Percentiles rank a stretch among this genome's conserved stretches.
phyloP scores from a whole-genome alignment of 2,888 invertebrate genomes.

The Synergus japonicus region DNA sequence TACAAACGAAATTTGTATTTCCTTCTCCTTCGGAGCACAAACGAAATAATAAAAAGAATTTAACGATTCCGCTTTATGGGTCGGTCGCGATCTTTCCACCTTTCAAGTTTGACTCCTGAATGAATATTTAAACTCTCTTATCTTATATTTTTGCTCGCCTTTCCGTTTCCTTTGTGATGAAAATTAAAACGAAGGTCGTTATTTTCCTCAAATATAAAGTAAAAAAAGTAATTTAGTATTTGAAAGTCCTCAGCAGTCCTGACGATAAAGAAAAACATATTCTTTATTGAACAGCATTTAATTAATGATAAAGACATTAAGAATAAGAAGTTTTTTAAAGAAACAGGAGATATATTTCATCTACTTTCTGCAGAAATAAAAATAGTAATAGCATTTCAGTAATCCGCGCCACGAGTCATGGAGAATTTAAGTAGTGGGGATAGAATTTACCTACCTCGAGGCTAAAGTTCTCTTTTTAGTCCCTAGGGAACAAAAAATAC shows the following conservation, averaged over 20 bases:
- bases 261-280: too few relatives aligned
- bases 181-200: neutral
- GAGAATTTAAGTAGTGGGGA: too few relatives aligned
- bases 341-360: too few relatives aligned
- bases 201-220: neutral
- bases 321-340: neutral
- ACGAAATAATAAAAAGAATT: slow-evolving; percentile 3
- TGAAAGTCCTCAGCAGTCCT: neutral
- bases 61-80: neutral
- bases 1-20: slow-evolving; percentile 53
- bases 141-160: neutral
- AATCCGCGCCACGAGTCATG: too few relatives aligned
- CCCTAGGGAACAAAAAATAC: neutral
- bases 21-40: slow-evolving; percentile 39
- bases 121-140: neutral
- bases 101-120: neutral
- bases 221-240: too few relatives aligned
- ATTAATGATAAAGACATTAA: neutral
- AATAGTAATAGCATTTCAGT: too few relatives aligned
- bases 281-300: too few relatives aligned
- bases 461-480: too few relatives aligned
- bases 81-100: neutral
- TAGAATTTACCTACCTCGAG: too few relatives aligned
- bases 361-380: too few relatives aligned
- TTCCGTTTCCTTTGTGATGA: neutral